Evolutionary conservation across 2,797 vertebrate species (phyloP).

Genomic region (Lithobates pipiens): DNA sequence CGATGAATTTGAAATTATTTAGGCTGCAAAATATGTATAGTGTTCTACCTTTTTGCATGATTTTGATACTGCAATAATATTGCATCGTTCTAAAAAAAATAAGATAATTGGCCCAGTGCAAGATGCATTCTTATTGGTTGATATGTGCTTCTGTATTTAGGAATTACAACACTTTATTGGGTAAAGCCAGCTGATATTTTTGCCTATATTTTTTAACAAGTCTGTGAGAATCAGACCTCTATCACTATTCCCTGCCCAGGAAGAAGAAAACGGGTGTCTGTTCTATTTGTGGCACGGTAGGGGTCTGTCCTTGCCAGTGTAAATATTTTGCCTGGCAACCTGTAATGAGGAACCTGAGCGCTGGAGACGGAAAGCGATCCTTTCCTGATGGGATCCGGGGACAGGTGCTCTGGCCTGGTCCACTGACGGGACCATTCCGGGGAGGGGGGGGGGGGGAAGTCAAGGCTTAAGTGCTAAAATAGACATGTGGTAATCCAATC

Average conservation of each 20-base stretch:
- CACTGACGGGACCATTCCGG: background rate
- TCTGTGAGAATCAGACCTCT: background rate
- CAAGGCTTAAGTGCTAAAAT: constrained; percentile 46
- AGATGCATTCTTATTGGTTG: too few species aligned
- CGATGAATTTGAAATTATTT: too few species aligned
- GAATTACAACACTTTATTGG: too few species aligned
- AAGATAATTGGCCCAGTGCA: too few species aligned
- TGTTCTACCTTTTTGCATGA: too few species aligned
- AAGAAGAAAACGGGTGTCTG: background rate
- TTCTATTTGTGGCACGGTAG: background rate
- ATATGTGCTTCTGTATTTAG: too few species aligned
- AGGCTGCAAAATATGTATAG: too few species aligned
- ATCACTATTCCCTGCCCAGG: background rate
- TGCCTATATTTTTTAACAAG: too few species aligned
- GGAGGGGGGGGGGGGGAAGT: constrained; percentile 35
- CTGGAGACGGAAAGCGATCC: constrained; percentile 11
- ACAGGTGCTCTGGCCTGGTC: constrained; percentile 17
- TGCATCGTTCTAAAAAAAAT: too few species aligned
- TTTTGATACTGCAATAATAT: too few species aligned
- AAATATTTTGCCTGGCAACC: constrained; percentile 42
- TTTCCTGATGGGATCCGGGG: background rate
- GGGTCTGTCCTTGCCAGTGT: background rate
- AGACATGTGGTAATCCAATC: constrained; percentile 40
- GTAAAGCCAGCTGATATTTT: too few species aligned
- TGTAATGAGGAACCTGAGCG: constrained; percentile 3